Conservation (phyloP, 2,113 vertebrate genomes). For the Noturus placidus region DNA sequence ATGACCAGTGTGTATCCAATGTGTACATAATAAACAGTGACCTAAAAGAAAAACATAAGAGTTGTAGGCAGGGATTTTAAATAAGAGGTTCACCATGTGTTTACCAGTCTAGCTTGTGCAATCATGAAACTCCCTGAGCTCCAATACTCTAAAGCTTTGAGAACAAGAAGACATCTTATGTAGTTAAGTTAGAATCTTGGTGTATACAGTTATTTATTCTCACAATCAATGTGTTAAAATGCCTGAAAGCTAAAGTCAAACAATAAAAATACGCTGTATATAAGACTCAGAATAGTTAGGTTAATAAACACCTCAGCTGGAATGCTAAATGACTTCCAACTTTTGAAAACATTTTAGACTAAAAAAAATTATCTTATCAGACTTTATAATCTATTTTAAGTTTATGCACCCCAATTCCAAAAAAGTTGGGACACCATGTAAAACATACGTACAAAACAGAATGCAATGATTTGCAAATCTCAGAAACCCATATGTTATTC, state of each 20-base stretch:
- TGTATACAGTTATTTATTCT: not conserved
- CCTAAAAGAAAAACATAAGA: not conserved
- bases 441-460: too few relatives aligned
- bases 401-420: not conserved
- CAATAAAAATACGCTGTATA: not conserved
- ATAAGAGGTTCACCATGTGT: not conserved
- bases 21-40: not conserved
- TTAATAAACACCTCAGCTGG: not conserved
- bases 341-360: not conserved
- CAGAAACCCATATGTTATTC: too few relatives aligned
- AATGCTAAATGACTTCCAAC: not conserved
- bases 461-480: too few relatives aligned
- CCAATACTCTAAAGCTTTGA: not conserved
- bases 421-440: too few relatives aligned
- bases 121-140: not conserved
- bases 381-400: not conserved
- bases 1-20: not conserved
- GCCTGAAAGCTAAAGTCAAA: not conserved
- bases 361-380: not conserved
- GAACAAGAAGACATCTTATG: not conserved
- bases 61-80: not conserved
- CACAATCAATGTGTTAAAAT: not conserved
- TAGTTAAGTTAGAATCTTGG: not conserved
- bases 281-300: not conserved
- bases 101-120: not conserved